Evolutionary conservation across 2,113 vertebrate species (phyloP).

Genomic region (Ellobius talpinus): DNA sequence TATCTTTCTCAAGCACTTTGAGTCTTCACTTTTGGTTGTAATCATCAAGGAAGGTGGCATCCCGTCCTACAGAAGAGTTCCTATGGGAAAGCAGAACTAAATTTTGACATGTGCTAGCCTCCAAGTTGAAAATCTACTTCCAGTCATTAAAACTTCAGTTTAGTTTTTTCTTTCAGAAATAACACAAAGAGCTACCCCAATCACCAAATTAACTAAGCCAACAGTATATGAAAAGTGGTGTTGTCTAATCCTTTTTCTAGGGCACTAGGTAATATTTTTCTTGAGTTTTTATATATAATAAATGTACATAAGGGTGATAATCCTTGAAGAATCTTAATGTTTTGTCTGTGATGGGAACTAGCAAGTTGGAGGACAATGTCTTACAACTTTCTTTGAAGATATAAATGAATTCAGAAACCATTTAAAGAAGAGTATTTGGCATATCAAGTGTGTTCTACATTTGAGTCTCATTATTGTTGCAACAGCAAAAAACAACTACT

Average conservation of each 20-base stretch:
- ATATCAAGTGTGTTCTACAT: not conserved
- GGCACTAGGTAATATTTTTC: not conserved
- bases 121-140: not conserved
- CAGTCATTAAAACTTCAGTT: not conserved
- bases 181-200: not conserved
- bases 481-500: not conserved
- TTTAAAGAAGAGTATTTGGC: not conserved
- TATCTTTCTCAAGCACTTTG: not conserved
- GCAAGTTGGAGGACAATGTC: not conserved
- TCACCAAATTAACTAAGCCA: not conserved
- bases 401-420: slow-evolving; percentile 3
- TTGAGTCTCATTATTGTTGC: not conserved
- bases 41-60: not conserved
- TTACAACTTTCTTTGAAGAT: not conserved
- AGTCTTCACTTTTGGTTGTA: not conserved
- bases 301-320: not conserved
- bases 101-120: not conserved
- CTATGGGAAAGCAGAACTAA: not conserved
- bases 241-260: not conserved
- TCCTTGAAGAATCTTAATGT: not conserved
- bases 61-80: not conserved
- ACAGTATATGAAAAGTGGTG: not conserved
- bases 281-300: not conserved
- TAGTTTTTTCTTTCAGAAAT: not conserved
- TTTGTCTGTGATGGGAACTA: not conserved